A percentile compares a stretch with the other conserved stretches of the same genome.
Conservation (phyloP, 2,113 vertebrate species). For the Lagopus leucura region DNA sequence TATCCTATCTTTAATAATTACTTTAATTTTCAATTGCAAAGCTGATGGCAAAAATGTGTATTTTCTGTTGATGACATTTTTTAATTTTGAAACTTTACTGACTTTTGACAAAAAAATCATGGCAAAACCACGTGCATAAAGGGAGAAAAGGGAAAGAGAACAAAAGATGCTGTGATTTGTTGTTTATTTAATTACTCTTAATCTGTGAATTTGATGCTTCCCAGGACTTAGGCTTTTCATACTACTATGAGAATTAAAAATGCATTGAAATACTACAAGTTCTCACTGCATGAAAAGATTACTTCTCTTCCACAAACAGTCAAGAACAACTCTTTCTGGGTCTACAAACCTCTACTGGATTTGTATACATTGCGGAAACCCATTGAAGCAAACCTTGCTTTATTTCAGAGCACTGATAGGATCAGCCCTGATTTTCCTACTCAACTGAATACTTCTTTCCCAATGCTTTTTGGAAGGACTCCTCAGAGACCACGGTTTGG, state of each 20-base stretch:
- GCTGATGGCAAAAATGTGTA: neutral
- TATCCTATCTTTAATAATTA: neutral
- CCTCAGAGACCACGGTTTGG: neutral
- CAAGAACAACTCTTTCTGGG: neutral
- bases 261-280: neutral
- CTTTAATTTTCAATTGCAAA: neutral
- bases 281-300: neutral
- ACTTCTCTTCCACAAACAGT: neutral
- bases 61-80: neutral
- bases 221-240: neutral
- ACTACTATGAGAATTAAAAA: neutral
- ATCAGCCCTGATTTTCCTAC: neutral
- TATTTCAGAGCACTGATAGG: neutral
- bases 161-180: fast-evolving
- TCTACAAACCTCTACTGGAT: neutral
- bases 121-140: neutral
- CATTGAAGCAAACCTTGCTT: neutral
- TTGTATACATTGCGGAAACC: neutral
- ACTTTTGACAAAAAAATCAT: neutral
- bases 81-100: neutral
- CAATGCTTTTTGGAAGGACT: neutral
- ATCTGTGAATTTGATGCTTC: neutral
- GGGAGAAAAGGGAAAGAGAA: neutral
- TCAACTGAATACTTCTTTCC: neutral
- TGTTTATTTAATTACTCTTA: neutral